These are phyloP conservation scores for Lycia hirtaria DNA, from an alignment of 2,888 invertebrate species.

Conservation along the genomic window DNA sequence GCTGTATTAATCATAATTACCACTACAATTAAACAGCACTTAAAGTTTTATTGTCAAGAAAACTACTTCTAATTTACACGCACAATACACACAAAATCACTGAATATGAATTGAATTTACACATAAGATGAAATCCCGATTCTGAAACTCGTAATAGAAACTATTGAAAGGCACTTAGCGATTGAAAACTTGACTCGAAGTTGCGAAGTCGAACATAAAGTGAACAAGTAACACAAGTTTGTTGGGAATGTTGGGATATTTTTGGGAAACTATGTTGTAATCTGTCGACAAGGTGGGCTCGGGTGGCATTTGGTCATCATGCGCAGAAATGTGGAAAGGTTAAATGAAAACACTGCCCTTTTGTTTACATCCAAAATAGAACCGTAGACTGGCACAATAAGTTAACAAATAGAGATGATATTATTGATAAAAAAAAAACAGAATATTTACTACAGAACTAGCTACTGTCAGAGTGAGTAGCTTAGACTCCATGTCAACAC, in stretches of 20 bases:
- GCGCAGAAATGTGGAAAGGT: conserved; percentile 30
- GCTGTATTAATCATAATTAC: too few relatives aligned
- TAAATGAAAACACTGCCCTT: conserved; percentile 38
- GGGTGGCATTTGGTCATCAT: conserved; percentile 27
- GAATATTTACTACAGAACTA: too few relatives aligned
- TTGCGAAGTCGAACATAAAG: conserved; percentile 19
- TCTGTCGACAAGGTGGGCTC: conserved; percentile 6
- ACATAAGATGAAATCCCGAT: conserved; percentile 14
- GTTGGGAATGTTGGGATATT: conserved; percentile 17
- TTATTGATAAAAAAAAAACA: background rate
- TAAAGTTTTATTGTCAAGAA: background rate
- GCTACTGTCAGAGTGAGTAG: too few relatives aligned
- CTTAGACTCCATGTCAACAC: too few relatives aligned
- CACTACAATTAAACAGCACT: background rate
- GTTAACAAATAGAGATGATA: background rate
- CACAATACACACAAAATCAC: conserved; percentile 11
- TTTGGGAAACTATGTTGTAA: conserved; percentile 29
- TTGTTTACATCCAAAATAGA: conserved; percentile 22
- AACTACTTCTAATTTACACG: background rate
- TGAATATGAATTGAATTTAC: conserved; percentile 16
- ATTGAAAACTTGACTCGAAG: conserved; percentile 30
- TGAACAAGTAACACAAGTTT: conserved; percentile 5
- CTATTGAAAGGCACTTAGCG: conserved; percentile 33
- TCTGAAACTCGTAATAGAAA: conserved; percentile 30
- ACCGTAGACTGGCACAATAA: background rate